Percentiles rank a stretch among this genome's conserved stretches.
These are phyloP conservation scores for Rhombomys opimus DNA, from an alignment of 2,113 vertebrate genomes.

Conservation along the genomic window DNA sequence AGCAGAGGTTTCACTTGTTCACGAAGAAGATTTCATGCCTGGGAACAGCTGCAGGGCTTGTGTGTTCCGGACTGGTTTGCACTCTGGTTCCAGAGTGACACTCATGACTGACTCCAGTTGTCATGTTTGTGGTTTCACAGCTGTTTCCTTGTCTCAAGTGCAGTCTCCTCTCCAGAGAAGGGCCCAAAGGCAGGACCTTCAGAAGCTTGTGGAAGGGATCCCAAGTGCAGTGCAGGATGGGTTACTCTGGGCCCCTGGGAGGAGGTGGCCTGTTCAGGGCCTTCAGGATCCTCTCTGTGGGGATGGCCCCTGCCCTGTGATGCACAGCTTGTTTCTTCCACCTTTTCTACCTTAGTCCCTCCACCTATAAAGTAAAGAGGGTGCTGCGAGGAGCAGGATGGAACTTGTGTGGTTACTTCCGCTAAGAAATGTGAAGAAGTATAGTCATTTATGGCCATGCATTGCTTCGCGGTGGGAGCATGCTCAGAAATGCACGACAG, in stretches of 20 bases:
- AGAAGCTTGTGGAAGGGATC: background rate
- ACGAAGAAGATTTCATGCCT: background rate
- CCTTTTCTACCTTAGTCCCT: background rate
- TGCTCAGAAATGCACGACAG: background rate
- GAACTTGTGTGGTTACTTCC: background rate
- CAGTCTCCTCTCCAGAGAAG: background rate
- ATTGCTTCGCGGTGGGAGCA: background rate
- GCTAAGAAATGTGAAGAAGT: background rate
- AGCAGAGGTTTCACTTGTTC: conserved; percentile 14
- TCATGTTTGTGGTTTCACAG: conserved; percentile 58
- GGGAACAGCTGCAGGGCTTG: conserved; percentile 60
- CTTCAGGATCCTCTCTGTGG: background rate
- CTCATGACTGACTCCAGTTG: background rate
- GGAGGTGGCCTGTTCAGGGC: background rate
- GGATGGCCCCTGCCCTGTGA: no score
- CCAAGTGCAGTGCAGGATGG: background rate
- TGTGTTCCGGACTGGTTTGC: background rate
- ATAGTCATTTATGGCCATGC: background rate
- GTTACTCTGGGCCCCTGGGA: background rate
- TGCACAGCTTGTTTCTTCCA: background rate
- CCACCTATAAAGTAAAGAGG: background rate
- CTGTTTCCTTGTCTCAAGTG: background rate
- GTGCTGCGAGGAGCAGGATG: background rate
- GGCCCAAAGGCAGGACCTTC: background rate
- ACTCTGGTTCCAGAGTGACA: background rate